A percentile compares a stretch with the other conserved stretches of the same genome.
These are phyloP conservation scores for Hippocampus mohnikei DNA, from an alignment of 2,113 vertebrate species.

Conservation along the genomic window DNA sequence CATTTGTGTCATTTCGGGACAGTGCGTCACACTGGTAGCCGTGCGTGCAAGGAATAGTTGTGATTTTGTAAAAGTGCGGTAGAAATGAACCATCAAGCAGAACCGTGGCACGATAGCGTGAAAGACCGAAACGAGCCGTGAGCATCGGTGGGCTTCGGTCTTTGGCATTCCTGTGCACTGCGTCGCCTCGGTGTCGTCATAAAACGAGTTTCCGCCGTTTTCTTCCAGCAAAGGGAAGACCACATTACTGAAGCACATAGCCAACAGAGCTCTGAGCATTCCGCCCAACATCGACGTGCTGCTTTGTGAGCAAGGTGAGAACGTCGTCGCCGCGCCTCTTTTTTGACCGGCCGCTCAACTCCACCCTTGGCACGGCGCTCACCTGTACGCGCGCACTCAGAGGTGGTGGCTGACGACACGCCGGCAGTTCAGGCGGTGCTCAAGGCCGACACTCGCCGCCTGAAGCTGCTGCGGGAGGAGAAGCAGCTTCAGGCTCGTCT, in stretches of 20 bases:
- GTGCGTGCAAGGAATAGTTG: too few species aligned
- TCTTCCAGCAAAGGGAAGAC: constrained; percentile 86
- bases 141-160: not conserved
- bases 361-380: not conserved
- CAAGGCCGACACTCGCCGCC: constrained; percentile 82
- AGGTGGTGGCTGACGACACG: constrained; percentile 88
- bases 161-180: too few species aligned
- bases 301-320: constrained; percentile 88
- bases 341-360: too few species aligned
- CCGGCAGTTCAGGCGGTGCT: constrained; percentile 87
- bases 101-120: too few species aligned
- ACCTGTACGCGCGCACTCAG: constrained; percentile 51
- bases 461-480: constrained; percentile 87
- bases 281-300: constrained; percentile 90
- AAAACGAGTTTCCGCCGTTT: not conserved
- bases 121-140: not conserved
- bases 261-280: constrained; percentile 86
- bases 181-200: too few species aligned
- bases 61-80: too few species aligned
- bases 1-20: too few species aligned
- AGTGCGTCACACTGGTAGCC: too few species aligned
- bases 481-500: constrained; percentile 76
- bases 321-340: not conserved
- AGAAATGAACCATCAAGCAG: too few species aligned
- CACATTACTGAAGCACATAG: constrained; percentile 88